These are phyloP conservation scores for Regulus satrapa DNA, from an alignment of 2,113 vertebrate species.

Conservation along the genomic window DNA sequence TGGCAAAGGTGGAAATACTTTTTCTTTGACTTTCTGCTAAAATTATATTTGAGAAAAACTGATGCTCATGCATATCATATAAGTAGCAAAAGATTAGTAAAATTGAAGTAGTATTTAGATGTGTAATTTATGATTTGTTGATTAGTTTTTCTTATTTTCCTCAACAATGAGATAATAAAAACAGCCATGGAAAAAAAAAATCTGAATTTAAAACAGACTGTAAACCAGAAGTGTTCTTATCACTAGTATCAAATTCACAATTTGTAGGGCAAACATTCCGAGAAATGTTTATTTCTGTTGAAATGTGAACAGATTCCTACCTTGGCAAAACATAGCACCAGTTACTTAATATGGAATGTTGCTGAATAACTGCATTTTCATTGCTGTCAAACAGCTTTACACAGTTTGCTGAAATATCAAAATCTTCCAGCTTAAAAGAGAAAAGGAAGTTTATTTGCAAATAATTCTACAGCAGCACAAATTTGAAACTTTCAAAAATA, in stretches of 20 bases:
- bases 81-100: not conserved
- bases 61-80: not conserved
- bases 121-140: not conserved
- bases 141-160: not conserved
- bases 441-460: slow-evolving; percentile 7
- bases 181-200: not conserved
- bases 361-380: slow-evolving; percentile 70
- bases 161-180: not conserved
- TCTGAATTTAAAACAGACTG: not conserved
- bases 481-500: not conserved
- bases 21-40: not conserved
- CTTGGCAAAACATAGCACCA: slow-evolving; percentile 94
- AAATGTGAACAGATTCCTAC: slow-evolving; percentile 67
- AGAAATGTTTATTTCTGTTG: not conserved
- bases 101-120: not conserved
- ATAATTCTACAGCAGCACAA: not conserved
- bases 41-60: not conserved
- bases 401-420: slow-evolving; percentile 72
- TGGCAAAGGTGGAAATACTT: not conserved
- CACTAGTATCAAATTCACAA: not conserved
- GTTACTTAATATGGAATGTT: slow-evolving; percentile 70
- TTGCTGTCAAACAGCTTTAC: slow-evolving; percentile 75
- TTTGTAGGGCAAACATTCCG: not conserved
- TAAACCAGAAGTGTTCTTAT: not conserved
- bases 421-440: slow-evolving; percentile 81